phyloP scores from a whole-genome alignment of 2,797 vertebrate genomes.

The Megaceryle alcyon region DNA sequence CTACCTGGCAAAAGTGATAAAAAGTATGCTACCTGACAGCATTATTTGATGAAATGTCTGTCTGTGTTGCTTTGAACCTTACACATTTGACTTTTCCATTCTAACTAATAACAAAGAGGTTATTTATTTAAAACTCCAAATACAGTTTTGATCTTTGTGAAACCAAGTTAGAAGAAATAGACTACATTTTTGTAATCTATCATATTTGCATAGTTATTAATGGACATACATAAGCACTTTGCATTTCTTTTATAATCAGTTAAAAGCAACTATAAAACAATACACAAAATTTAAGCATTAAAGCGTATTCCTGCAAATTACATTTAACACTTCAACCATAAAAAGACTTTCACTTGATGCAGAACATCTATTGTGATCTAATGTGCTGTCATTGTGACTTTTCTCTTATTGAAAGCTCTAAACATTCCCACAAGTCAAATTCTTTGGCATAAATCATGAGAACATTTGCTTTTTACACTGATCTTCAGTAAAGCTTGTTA shows the following conservation, averaged over 20 bases:
- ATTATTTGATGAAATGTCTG: neutral
- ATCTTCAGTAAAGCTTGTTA: neutral
- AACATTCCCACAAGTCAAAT: neutral
- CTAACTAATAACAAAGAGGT: neutral
- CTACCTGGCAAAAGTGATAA: neutral
- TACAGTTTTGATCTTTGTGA: neutral
- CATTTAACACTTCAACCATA: neutral
- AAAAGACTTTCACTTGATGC: neutral
- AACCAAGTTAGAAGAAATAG: neutral
- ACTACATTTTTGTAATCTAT: neutral
- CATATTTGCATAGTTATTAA: neutral
- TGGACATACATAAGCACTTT: neutral
- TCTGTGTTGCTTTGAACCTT: neutral
- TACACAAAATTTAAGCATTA: neutral
- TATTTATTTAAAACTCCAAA: neutral
- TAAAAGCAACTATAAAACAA: neutral
- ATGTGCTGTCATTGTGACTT: neutral
- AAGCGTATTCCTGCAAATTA: neutral
- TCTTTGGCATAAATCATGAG: neutral
- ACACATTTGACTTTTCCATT: neutral
- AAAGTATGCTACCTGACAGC: neutral
- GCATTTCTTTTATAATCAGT: neutral
- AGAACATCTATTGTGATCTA: neutral
- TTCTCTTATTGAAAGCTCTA: neutral
- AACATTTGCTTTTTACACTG: neutral